Evolutionary conservation across 2,113 vertebrate genomes (phyloP).

Genomic region (Ceyx melanurus): DNA sequence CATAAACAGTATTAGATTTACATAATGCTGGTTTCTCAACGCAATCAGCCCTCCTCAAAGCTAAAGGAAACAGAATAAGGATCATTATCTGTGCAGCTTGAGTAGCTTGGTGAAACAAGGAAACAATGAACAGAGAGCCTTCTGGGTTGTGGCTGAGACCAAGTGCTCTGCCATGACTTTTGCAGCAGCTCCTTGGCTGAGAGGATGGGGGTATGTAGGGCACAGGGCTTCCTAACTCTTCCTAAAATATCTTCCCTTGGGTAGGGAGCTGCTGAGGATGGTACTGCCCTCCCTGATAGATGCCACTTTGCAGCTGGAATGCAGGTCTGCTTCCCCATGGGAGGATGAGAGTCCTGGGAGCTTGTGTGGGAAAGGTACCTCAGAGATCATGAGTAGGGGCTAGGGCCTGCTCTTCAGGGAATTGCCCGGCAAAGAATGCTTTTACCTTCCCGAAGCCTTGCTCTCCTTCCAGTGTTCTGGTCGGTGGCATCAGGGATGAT

Average conservation of each 20-base stretch:
- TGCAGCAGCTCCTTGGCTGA: rapidly evolving
- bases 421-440: rapidly evolving
- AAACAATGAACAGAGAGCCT: rapidly evolving
- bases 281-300: rapidly evolving
- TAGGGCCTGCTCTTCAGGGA: rapidly evolving
- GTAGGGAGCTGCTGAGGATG: neutral
- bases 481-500: neutral
- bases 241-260: neutral
- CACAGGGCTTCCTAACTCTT: neutral
- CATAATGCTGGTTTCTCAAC: neutral
- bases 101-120: neutral
- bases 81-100: neutral
- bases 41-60: neutral
- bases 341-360: neutral
- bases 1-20: neutral
- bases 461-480: rapidly evolving
- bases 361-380: neutral
- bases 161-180: neutral
- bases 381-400: rapidly evolving
- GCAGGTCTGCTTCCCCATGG: neutral
- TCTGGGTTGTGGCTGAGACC: neutral
- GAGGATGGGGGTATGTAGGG: neutral
- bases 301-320: neutral
- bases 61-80: neutral
- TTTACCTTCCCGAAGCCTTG: constrained; percentile 29